These are phyloP conservation scores for Lomographa bimaculata DNA, from an alignment of 2,888 invertebrate genomes.

Conservation along the genomic window DNA sequence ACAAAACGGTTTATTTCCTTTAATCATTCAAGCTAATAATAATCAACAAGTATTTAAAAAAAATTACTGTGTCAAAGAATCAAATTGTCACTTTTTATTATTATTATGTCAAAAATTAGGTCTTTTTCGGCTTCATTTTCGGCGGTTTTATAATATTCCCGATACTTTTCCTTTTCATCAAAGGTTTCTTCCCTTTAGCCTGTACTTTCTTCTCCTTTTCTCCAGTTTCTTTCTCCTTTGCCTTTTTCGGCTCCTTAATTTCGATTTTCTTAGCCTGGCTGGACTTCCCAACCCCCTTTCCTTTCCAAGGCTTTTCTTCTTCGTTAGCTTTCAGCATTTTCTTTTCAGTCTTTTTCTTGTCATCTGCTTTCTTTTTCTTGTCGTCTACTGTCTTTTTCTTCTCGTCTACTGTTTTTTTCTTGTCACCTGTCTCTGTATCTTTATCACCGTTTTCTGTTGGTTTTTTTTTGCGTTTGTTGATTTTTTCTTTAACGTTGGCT, in stretches of 20 bases:
- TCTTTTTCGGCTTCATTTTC: slow-evolving; percentile 70
- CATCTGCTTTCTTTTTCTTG: slow-evolving; percentile 20
- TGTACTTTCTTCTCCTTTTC: slow-evolving; percentile 4
- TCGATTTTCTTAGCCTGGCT: slow-evolving; percentile 1
- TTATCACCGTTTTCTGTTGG: slow-evolving; percentile 24
- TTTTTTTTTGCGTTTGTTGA: slow-evolving; percentile 37
- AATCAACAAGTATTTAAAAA: no score
- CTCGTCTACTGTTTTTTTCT: slow-evolving; percentile 25
- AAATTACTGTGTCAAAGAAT: no score
- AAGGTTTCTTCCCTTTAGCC: slow-evolving; percentile 10
- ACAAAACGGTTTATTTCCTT: no score
- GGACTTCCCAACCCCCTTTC: no score
- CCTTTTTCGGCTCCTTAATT: slow-evolving; percentile 1
- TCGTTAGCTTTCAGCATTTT: slow-evolving; percentile 17
- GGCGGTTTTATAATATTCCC: slow-evolving; percentile 70
- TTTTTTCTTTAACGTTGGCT: slow-evolving; percentile 43
- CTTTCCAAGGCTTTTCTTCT: neutral
- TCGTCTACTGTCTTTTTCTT: slow-evolving; percentile 24
- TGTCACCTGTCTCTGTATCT: slow-evolving; percentile 28
- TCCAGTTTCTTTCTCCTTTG: neutral
- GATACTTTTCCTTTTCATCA: slow-evolving; percentile 65
- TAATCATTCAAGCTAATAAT: no score
- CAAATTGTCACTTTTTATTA: no score
- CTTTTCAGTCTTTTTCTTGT: slow-evolving; percentile 15
- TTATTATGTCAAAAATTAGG: no score